phyloP scores from a whole-genome alignment of 2,113 vertebrate species.

The Nothobranchius kuhntae region DNA sequence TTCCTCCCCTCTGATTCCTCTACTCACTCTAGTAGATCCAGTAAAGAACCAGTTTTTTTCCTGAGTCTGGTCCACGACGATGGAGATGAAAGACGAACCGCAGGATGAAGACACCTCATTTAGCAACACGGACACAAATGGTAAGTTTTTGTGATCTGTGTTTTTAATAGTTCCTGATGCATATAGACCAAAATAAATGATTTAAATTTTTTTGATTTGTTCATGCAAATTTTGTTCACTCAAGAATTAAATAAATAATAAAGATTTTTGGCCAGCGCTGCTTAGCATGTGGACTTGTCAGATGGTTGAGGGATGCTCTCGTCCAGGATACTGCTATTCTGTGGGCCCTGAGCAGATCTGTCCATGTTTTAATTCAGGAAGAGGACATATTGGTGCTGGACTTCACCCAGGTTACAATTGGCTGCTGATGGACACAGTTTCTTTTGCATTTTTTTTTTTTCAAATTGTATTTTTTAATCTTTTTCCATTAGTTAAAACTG shows the following conservation, averaged over 20 bases:
- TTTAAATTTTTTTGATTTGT: neutral
- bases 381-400: slow-evolving; percentile 50
- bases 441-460: slow-evolving; percentile 11
- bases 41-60: slow-evolving; percentile 68
- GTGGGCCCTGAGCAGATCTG: slow-evolving; percentile 54
- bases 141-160: slow-evolving; percentile 69
- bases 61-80: slow-evolving; percentile 76
- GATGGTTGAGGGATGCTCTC: slow-evolving; percentile 61
- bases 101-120: slow-evolving; percentile 89
- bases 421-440: slow-evolving; percentile 36
- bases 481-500: neutral
- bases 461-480: slow-evolving; percentile 1
- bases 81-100: slow-evolving; percentile 95
- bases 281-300: slow-evolving; percentile 64
- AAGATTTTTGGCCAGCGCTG: slow-evolving; percentile 39
- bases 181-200: neutral
- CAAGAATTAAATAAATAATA: slow-evolving; percentile 10
- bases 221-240: slow-evolving; percentile 20
- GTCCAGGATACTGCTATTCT: slow-evolving; percentile 68
- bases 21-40: slow-evolving; percentile 46
- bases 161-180: neutral
- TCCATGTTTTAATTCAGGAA: slow-evolving; percentile 66
- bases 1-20: neutral
- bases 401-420: slow-evolving; percentile 47
- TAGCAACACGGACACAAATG: slow-evolving; percentile 94